Evolutionary conservation across 2,888 invertebrate species (phyloP), one percentile per base, ranked within the genome.

Genomic region (Spatulosminthurus flaviceps): DNA sequence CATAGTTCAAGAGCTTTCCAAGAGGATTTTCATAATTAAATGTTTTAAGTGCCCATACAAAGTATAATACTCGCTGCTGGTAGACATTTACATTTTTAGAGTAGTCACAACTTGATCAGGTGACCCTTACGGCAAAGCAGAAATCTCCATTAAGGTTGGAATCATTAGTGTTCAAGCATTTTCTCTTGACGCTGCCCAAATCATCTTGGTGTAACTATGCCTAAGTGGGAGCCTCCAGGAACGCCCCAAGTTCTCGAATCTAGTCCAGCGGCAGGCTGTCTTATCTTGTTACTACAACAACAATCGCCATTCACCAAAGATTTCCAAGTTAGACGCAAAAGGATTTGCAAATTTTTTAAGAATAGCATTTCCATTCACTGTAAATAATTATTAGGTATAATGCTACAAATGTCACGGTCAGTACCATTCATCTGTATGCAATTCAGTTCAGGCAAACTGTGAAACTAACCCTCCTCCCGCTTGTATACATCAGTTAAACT

Each of bases 201-300:
- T 72, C 73, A 79, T 70, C 79, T 79, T 22, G 79, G 79, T 22
- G 76, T 79, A 26, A 76, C 73, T 51, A 41, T 28, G 24, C 51
- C 60, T 43, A 66, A 43, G 22, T 41, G 29, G 19, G 73, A 66
- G 24, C 76, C 34, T 29, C 74, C 64, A 13, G 75, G 75, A 29
- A 79, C 64, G 51, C 79, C 75, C 79, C 79, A 79, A 28, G 75
- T 69, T 71, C 71, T 73, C 41, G 41, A 26, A 42, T 69, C 61
- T 9, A 69, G 67, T 41, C 66, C 76, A 28, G 60, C 64, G 1
- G 76, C 61, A 19, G 76, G 70, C 61, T 71, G 77, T 67, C 73
- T 71, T 24, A 75, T 73, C 77, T 80, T 80, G 73, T 77, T 80
- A 77, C 80, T 77, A 77, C 24, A 76, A 73, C 26, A 60, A 73